Evolutionary conservation across 2,797 vertebrate species (phyloP).

Genomic region (Cottoperca gobio): DNA sequence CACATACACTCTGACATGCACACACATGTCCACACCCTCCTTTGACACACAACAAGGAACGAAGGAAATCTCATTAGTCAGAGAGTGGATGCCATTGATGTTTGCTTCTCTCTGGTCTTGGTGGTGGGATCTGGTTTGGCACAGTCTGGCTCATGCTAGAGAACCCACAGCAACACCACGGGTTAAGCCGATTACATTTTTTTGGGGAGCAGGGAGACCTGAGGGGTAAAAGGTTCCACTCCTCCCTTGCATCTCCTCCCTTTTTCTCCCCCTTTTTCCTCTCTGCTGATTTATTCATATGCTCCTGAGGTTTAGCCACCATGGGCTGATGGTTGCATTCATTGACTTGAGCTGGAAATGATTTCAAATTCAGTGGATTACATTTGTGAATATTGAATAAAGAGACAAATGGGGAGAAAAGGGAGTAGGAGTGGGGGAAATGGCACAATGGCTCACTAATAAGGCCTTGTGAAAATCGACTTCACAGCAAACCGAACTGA

Average conservation of each 20-base stretch:
- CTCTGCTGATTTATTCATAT: slow-evolving; percentile 76
- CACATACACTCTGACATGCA: no score
- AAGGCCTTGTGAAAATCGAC: slow-evolving; percentile 41
- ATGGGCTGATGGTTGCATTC: slow-evolving; percentile 70
- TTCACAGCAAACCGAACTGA: slow-evolving; percentile 34
- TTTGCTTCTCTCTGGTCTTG: slow-evolving; percentile 74
- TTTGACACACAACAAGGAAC: slow-evolving; percentile 49
- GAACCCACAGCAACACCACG: slow-evolving; percentile 69
- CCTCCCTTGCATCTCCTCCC: slow-evolving; percentile 14
- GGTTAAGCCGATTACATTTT: slow-evolving; percentile 82
- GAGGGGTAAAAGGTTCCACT: slow-evolving; percentile 66
- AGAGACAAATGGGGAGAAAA: slow-evolving; percentile 45
- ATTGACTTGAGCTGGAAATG: slow-evolving; percentile 74
- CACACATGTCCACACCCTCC: slow-evolving; percentile 35
- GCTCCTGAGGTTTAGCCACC: slow-evolving; percentile 73
- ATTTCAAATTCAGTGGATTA: slow-evolving; percentile 80
- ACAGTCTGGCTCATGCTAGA: slow-evolving; percentile 62
- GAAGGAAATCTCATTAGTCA: slow-evolving; percentile 77
- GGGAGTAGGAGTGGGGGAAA: not conserved
- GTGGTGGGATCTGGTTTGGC: slow-evolving; percentile 78
- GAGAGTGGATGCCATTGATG: slow-evolving; percentile 76
- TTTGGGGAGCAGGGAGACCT: slow-evolving; percentile 63
- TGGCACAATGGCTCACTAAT: slow-evolving; percentile 36
- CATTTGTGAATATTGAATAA: slow-evolving; percentile 66
- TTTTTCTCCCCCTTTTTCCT: slow-evolving; percentile 23